These are phyloP conservation scores for Falco naumanni DNA, from an alignment of 2,797 vertebrate genomes.

Conservation along the genomic window DNA sequence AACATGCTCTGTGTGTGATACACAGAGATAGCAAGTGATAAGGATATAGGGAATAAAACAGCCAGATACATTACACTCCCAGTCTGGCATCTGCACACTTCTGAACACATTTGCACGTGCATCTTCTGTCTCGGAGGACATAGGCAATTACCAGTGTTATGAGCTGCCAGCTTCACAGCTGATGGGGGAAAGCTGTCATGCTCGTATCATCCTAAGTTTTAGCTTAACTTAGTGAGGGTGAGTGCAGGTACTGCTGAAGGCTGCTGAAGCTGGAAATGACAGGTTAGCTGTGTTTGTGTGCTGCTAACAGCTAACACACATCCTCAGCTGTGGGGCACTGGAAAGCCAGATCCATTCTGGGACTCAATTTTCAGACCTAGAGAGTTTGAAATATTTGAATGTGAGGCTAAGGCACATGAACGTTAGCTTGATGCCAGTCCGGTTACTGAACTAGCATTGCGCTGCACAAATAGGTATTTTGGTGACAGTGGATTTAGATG, in stretches of 20 bases:
- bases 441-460: background rate
- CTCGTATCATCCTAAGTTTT: background rate
- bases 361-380: background rate
- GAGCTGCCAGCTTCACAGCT: background rate
- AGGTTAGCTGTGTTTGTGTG: background rate
- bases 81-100: background rate
- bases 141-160: background rate
- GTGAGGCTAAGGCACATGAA: background rate
- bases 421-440: background rate
- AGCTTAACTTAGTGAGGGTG: background rate
- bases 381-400: background rate
- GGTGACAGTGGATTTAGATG: background rate
- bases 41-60: background rate
- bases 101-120: background rate
- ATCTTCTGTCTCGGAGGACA: background rate
- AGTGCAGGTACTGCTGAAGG: background rate
- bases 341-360: background rate
- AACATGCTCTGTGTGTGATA: background rate
- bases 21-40: background rate
- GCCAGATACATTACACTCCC: background rate
- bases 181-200: background rate
- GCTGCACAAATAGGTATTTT: background rate
- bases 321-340: background rate
- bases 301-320: background rate
- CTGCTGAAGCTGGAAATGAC: background rate